A percentile compares a stretch with the other conserved stretches of the same genome.
phyloP scores from a whole-genome alignment of 1,140 invertebrate genomes.

The Galleria mellonella region DNA sequence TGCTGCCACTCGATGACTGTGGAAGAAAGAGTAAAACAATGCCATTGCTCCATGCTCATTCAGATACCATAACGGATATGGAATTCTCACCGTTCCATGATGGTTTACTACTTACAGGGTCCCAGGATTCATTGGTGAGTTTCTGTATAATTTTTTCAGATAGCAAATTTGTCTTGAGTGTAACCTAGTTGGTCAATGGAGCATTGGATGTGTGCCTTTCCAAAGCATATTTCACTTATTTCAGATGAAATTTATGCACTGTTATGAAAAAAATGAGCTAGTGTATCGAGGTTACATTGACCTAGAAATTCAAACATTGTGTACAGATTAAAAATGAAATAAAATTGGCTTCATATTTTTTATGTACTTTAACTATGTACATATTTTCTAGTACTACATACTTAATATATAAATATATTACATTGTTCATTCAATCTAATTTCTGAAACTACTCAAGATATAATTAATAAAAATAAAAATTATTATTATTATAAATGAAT shows the following conservation, averaged over 20 bases:
- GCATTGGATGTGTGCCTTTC: constrained; percentile 20
- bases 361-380: no score
- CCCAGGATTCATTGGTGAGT: constrained; percentile 90
- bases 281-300: background rate
- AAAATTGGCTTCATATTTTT: no score
- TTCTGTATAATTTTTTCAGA: background rate
- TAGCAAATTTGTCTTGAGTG: background rate
- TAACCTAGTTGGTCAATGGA: constrained; percentile 12
- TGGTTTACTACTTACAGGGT: constrained; percentile 91
- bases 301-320: no score
- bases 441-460: no score
- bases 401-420: no score
- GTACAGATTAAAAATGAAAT: no score
- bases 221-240: constrained; percentile 10
- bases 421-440: no score
- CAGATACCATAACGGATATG: constrained; percentile 95
- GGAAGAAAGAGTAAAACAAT: constrained; percentile 90
- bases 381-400: no score
- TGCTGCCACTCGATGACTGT: constrained; percentile 89
- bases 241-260: constrained; percentile 1
- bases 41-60: constrained; percentile 88
- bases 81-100: constrained; percentile 97
- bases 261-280: background rate
- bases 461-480: no score
- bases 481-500: no score